Conservation (phyloP, 1,140 invertebrate genomes). For the Zaprionus davidi region DNA sequence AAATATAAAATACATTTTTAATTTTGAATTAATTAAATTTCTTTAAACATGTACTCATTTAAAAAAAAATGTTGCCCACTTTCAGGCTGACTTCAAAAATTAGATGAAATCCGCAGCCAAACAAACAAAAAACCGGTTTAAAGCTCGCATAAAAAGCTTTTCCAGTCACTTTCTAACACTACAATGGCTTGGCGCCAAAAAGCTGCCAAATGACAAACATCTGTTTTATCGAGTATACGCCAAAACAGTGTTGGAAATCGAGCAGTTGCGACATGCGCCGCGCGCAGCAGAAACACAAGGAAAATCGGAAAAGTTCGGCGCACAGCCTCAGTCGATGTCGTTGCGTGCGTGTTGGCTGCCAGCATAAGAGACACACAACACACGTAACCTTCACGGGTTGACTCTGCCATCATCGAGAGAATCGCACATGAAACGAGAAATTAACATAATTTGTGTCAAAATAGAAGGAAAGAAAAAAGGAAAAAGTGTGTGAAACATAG, state of each 20-base stretch:
- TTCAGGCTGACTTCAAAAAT: background rate
- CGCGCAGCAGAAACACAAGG: constrained; percentile 49
- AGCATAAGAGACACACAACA: constrained; percentile 41
- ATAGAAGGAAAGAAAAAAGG: constrained; percentile 4
- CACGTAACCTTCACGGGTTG: constrained; percentile 25
- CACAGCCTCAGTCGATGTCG: constrained; percentile 69
- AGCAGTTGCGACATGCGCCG: constrained; percentile 59
- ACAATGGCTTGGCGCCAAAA: constrained; percentile 31
- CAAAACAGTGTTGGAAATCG: constrained; percentile 36
- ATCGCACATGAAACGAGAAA: constrained; percentile 31
- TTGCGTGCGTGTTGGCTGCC: constrained; percentile 67
- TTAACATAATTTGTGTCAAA: constrained; percentile 23
- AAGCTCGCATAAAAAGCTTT: constrained; percentile 15
- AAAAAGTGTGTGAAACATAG: constrained; percentile 7
- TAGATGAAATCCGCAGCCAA: too few relatives aligned
- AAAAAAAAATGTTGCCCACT: constrained; percentile 6
- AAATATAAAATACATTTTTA: too few relatives aligned
- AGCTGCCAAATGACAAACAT: constrained; percentile 24
- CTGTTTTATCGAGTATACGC: constrained; percentile 10
- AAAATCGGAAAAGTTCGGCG: constrained; percentile 66
- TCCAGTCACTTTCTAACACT: constrained; percentile 4
- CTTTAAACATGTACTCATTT: background rate
- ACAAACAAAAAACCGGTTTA: background rate
- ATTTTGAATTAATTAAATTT: background rate
- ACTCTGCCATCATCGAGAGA: constrained; percentile 13